Conservation (phyloP, 2,113 vertebrate genomes). For the Arizona elegans region DNA sequence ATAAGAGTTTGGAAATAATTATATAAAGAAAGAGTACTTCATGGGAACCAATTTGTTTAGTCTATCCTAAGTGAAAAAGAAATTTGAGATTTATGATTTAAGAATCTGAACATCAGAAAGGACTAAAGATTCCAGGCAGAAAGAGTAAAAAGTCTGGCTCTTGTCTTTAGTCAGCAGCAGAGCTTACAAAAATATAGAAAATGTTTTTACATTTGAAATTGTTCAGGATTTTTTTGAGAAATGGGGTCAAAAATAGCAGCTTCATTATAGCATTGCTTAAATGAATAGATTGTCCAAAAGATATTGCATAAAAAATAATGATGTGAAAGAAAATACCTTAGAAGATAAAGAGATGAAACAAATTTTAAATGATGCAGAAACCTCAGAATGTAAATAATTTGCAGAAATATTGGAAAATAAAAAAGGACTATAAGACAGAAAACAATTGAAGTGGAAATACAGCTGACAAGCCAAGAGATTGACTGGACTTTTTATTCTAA, state of each 20-base stretch:
- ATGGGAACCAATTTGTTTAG: neutral
- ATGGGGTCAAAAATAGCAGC: neutral
- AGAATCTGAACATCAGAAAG: neutral
- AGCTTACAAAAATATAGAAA: neutral
- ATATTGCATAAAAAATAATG: neutral
- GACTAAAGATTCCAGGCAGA: neutral
- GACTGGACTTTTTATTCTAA: neutral
- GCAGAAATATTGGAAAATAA: neutral
- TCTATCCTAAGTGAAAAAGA: neutral
- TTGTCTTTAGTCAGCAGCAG: neutral
- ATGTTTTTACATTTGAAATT: neutral
- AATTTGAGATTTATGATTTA: neutral
- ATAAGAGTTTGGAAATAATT: neutral
- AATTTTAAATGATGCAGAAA: neutral
- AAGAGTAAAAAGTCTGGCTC: neutral
- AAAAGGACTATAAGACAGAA: neutral
- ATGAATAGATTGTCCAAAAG: neutral
- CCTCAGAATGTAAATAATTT: neutral
- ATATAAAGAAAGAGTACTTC: neutral
- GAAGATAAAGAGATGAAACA: neutral
- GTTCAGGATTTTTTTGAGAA: neutral
- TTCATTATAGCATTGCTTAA: neutral
- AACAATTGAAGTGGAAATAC: neutral
- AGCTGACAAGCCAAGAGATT: neutral
- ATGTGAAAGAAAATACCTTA: neutral